Evolutionary conservation across 53 echinoderm and acorn worm genomes (phyloP).

Genomic region (Stichopus horrens): DNA sequence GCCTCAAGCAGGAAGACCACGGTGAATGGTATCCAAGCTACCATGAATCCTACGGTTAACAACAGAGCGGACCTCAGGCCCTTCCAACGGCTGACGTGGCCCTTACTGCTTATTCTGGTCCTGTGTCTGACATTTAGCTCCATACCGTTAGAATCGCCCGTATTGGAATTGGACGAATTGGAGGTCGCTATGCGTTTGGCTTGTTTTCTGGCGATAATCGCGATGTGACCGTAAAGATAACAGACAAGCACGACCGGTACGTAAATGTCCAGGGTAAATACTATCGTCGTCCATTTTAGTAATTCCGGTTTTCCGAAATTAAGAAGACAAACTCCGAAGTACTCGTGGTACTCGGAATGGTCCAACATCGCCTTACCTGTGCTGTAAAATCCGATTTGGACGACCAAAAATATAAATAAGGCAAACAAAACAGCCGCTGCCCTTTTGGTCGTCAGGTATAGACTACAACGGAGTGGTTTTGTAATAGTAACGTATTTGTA

Average conservation of each 20-base stretch:
- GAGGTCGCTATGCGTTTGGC: slow-evolving; percentile 16
- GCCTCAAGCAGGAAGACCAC: not conserved
- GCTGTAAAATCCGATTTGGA: slow-evolving; percentile 19
- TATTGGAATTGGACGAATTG: not conserved
- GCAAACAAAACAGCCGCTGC: slow-evolving; percentile 2
- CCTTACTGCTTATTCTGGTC: not conserved
- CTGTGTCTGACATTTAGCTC: not conserved
- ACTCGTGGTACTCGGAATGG: slow-evolving; percentile 11
- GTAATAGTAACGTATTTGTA: slow-evolving; percentile 29
- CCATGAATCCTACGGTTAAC: slow-evolving; percentile 11
- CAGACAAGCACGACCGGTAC: slow-evolving; percentile 24
- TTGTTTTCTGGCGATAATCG: slow-evolving; percentile 24
- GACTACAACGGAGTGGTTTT: slow-evolving; percentile 18
- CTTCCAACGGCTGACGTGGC: slow-evolving; percentile 7
- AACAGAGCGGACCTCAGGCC: slow-evolving; percentile 11
- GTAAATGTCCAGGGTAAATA: not conserved
- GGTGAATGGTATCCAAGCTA: slow-evolving; percentile 28
- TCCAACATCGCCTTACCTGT: not conserved
- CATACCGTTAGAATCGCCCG: not conserved
- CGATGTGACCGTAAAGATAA: slow-evolving; percentile 36
- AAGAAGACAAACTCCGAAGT: slow-evolving; percentile 25
- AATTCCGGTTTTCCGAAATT: slow-evolving; percentile 29
- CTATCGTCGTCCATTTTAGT: not conserved
- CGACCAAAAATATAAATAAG: not conserved
- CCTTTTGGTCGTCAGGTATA: not conserved